These are phyloP conservation scores for Asbolus verrucosus DNA, from an alignment of 1,140 invertebrate species.

Conservation along the genomic window DNA sequence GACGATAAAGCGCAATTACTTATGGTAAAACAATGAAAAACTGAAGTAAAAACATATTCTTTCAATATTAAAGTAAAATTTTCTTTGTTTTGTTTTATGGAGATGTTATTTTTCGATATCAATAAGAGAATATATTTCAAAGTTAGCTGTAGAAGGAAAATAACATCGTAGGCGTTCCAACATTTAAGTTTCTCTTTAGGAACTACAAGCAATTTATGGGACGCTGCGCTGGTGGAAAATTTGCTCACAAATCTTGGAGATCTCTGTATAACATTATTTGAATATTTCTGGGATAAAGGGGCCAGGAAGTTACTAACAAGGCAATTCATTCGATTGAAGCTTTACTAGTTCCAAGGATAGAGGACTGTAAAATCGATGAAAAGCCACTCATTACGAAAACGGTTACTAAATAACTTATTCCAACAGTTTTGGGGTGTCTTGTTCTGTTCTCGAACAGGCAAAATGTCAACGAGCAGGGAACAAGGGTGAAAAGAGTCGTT, in stretches of 20 bases:
- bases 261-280: slow-evolving; percentile 35
- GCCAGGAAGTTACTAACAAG: slow-evolving; percentile 33
- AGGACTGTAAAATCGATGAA: slow-evolving; percentile 19
- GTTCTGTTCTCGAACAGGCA: no score
- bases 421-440: no score
- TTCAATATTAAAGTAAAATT: not conserved
- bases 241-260: slow-evolving; percentile 36
- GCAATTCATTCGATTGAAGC: slow-evolving; percentile 32
- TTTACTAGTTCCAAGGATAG: slow-evolving; percentile 17
- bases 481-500: no score
- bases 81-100: slow-evolving; percentile 3
- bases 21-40: no score
- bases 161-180: slow-evolving; percentile 6
- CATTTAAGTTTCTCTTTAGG: slow-evolving; percentile 35
- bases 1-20: no score
- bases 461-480: no score
- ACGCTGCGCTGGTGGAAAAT: slow-evolving; percentile 27
- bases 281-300: slow-evolving; percentile 35
- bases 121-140: slow-evolving; percentile 10
- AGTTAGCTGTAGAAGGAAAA: slow-evolving; percentile 28
- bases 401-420: no score
- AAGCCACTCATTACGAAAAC: slow-evolving; percentile 16
- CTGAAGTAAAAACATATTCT: no score
- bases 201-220: slow-evolving; percentile 20
- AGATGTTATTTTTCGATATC: slow-evolving; percentile 9